These are phyloP conservation scores for Ferrisia virgata DNA, from an alignment of 2,888 invertebrate species.

Conservation along the genomic window DNA sequence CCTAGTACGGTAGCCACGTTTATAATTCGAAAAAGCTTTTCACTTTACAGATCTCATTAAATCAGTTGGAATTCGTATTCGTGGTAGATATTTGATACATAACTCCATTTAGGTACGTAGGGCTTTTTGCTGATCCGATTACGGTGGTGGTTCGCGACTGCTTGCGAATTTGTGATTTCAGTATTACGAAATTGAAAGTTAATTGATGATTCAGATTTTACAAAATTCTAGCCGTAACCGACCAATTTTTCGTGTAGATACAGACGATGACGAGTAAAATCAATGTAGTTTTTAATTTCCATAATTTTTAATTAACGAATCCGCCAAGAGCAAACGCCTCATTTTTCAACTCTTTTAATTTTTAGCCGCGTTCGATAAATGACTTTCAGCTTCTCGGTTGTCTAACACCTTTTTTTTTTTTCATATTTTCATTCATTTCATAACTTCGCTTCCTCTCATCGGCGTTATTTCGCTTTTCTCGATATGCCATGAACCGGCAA, in stretches of 20 bases:
- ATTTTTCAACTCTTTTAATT: conserved; percentile 15
- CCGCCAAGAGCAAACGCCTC: background rate
- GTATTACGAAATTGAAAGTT: conserved; percentile 3
- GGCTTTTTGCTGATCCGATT: background rate
- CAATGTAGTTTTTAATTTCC: conserved; percentile 6
- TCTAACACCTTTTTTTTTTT: background rate
- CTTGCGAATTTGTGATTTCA: background rate
- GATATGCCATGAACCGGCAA: background rate
- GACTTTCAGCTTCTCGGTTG: background rate
- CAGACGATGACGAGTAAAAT: background rate
- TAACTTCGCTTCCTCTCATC: background rate
- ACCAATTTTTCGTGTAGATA: background rate
- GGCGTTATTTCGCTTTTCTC: background rate
- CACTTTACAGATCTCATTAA: background rate
- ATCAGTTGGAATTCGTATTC: conserved; percentile 7
- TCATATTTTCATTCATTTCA: background rate
- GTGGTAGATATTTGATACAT: background rate
- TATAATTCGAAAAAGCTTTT: conserved; percentile 6
- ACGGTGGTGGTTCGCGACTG: background rate
- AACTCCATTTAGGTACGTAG: background rate
- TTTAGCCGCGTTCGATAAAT: background rate
- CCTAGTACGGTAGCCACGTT: background rate
- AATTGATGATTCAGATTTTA: background rate
- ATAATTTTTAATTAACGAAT: conserved; percentile 29
- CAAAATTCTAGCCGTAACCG: background rate